Base-by-base conservation (phyloP, 2,888 invertebrate species). In the Tridacna crocea region DNA sequence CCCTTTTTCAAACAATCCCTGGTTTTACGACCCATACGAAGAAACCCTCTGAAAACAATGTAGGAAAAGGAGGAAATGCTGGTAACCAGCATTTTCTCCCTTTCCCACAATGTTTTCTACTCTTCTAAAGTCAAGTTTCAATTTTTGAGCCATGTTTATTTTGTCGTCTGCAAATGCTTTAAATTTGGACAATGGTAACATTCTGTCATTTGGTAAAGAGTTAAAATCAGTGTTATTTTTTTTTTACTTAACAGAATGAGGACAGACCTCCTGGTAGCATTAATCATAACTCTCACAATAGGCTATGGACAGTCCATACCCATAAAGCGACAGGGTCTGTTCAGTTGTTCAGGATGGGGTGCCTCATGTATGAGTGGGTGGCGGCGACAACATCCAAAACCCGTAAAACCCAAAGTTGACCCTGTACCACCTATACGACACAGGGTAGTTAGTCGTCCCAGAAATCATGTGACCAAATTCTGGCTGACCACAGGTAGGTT, bases 341-440 rank as follows among this genome's bases (percentile, higher is more conserved):
- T 90, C 65, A 83, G 80, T 3, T 91, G 91, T 75, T 87, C 83
- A 48, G 91, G 91, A 19, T 91, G 91, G 91, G 91, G 90, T 11
- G 89, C 91, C 8, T 88, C 90, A 6, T 91, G 91, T 77, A 83
- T 87, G 13, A 83, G 82, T 26, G 79, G 80, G 24, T 87, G 66
- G 80, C 48, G 70, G 51, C 22, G 22, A 36, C 27, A n/a, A 19
- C 24, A 66, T 27, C 74, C n/a, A 66, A 51, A 55, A 66, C 36
- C n/a, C 19, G 65, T 15, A 46, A 66, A 15, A 55, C 58, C 36
- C 15, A 68, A 47, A 63, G 26, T 47, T 46, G 55, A 15, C 63
- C 72, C 47, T 22, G 61, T 47, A 60, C 46, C 36, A 61, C 74
- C 65, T 15, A 27, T 13, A 60, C 17, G 24, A 36, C 75, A 46